Evolutionary conservation across 2,113 vertebrate genomes (phyloP).

Genomic region (Plecotus auritus): DNA sequence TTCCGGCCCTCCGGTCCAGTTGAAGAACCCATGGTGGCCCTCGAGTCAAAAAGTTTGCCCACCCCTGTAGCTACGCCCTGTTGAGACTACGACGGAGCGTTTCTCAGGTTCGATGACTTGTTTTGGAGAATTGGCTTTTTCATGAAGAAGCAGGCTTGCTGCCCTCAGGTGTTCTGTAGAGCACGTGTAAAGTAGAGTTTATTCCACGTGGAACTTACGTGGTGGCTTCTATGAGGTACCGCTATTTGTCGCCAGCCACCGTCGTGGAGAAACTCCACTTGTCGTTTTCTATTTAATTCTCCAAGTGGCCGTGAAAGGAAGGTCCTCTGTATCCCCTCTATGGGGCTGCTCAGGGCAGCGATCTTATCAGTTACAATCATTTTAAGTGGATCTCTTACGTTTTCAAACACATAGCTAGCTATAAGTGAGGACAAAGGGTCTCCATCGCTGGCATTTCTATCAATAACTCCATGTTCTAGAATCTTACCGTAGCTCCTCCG

Average conservation of each 20-base stretch:
- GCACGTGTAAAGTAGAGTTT: neutral
- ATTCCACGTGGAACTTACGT: neutral
- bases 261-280: neutral
- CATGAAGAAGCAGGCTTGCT: neutral
- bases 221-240: too few species aligned
- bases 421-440: neutral
- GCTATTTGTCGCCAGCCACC: neutral
- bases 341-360: neutral
- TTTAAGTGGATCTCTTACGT: neutral
- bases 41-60: too few species aligned
- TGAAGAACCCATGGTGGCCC: too few species aligned
- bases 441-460: neutral
- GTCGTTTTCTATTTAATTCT: neutral
- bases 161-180: neutral
- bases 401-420: neutral
- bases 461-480: neutral
- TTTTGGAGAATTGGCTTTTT: neutral
- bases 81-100: neutral
- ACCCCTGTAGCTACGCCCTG: too few species aligned
- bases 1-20: too few species aligned
- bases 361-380: neutral
- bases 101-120: neutral
- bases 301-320: neutral
- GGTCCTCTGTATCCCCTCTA: neutral
- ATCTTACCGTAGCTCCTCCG: neutral